Evolutionary conservation across 2,797 vertebrate species (phyloP), one percentile per base, ranked within the genome.

Genomic region (Chiloscyllium punctatum): DNA sequence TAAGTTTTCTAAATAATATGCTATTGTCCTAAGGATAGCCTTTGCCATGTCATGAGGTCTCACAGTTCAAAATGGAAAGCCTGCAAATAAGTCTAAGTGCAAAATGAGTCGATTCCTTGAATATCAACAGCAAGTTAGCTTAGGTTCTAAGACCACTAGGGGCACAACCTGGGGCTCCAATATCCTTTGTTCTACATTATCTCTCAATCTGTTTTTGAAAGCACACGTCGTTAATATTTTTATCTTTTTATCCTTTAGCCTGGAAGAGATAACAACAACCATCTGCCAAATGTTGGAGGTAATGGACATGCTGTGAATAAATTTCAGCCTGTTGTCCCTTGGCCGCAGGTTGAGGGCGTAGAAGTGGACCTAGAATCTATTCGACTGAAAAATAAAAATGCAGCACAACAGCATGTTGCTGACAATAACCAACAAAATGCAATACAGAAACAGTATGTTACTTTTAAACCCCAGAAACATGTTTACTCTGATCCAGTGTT

Each of bases 261-360:
- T 99, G 99, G 98, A 98, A 96, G 98, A 97, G 98, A 98, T 96
- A 97, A 96, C 96, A 97, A 96, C 96, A 96, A 96, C 96, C 96
- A 96, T 1, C 51, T 98, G 96, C 98, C 98, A 96, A 98, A 98
- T 96, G 97, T 97, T 97, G 97, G 97, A 97, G 98, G 97, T 96
- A 97, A 98, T 53, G 96, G 96, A 88, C 96, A 97, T 7, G 96
- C 96, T 0, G 97, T 97, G 97, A 98, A 98, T 69, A 98, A 98
- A 96, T 99, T 99, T 96, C 99, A 98, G 96, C 99, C 99, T 1
- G 98, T 99, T 96, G 98, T 99, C 96, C 99, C 99, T 30, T 99
- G 99, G 99, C 99, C 99, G 97, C 99, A 98, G 37, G 99, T 99
- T 77, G 99, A 99, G 98, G 99, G 99, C 37, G 98, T 99, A 95